These are phyloP conservation scores for Schizaphis graminum DNA, from an alignment of 2,888 invertebrate genomes.

Conservation along the genomic window DNA sequence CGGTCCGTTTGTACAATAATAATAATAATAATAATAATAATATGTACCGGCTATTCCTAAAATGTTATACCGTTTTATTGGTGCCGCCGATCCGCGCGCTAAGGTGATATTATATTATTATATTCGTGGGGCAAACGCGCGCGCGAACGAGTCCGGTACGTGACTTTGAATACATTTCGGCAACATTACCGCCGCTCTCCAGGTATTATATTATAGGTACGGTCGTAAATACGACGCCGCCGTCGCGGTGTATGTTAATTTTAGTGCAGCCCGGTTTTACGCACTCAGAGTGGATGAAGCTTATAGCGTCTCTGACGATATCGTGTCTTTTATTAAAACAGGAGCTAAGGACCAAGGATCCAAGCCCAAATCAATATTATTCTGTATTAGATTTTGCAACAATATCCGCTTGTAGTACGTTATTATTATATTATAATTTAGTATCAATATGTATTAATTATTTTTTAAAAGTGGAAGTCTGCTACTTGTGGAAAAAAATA, in stretches of 20 bases:
- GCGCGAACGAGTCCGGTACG: conserved; percentile 31
- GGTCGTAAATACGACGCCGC: conserved; percentile 38
- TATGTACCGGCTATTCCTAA: background rate
- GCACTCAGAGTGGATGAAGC: background rate
- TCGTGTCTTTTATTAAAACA: background rate
- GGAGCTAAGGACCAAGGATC: background rate
- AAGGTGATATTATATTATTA: background rate
- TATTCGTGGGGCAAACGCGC: background rate
- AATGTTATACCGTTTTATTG: conserved; percentile 42
- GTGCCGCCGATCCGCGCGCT: conserved; percentile 35
- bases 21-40: background rate
- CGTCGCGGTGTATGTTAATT: conserved; percentile 6
- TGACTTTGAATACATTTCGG: conserved; percentile 57
- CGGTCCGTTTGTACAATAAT: background rate
- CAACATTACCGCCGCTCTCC: conserved; percentile 2
- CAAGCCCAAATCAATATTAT: background rate
- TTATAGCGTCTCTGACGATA: background rate
- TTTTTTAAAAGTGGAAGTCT: background rate
- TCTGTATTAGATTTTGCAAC: background rate
- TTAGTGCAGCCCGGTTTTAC: conserved; percentile 28
- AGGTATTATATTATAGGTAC: conserved; percentile 1
- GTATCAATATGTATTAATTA: background rate
- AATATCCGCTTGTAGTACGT: background rate
- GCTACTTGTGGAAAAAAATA: background rate
- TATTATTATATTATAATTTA: background rate